Conservation (phyloP, 2,888 invertebrate species). For the Autographa gamma region DNA sequence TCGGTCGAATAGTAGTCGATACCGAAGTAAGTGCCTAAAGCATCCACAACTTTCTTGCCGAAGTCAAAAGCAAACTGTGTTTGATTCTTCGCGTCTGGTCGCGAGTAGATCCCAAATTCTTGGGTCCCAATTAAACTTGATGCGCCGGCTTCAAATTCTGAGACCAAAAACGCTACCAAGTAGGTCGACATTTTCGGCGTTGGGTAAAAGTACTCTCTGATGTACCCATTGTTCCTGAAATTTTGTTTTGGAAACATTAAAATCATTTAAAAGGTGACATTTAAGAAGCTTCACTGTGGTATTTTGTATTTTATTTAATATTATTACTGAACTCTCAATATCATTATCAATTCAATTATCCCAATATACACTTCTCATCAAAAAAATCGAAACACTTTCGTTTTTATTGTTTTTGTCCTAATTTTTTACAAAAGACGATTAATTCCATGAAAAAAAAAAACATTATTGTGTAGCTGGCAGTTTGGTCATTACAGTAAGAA, state of each 20-base stretch:
- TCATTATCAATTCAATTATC: too few species aligned
- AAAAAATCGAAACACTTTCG: too few species aligned
- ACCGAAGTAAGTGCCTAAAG: constrained; percentile 89
- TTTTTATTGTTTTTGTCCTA: too few species aligned
- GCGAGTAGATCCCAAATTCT: constrained; percentile 90
- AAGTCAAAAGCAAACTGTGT: constrained; percentile 91
- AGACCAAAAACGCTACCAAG: constrained; percentile 94
- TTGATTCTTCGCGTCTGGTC: constrained; percentile 91
- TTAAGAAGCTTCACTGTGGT: too few species aligned
- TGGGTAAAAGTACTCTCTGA: constrained; percentile 88
- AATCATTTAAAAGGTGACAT: too few species aligned
- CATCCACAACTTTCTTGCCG: constrained; percentile 85
- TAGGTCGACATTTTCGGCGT: constrained; percentile 94
- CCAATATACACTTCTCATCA: too few species aligned
- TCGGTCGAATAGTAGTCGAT: constrained; percentile 86
- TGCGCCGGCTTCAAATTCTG: constrained; percentile 90
- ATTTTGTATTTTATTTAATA: too few species aligned
- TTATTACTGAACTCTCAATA: too few species aligned
- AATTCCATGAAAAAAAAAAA: too few species aligned
- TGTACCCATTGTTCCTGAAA: constrained; percentile 89
- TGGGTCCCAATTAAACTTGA: constrained; percentile 64
- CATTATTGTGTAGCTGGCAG: too few species aligned
- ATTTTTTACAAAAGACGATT: too few species aligned
- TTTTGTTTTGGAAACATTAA: neutral
- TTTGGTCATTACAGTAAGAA: too few species aligned